Percentiles rank a stretch among this genome's conserved stretches.
phyloP scores from a whole-genome alignment of 2,888 invertebrate species.

The Troilus luridus region DNA sequence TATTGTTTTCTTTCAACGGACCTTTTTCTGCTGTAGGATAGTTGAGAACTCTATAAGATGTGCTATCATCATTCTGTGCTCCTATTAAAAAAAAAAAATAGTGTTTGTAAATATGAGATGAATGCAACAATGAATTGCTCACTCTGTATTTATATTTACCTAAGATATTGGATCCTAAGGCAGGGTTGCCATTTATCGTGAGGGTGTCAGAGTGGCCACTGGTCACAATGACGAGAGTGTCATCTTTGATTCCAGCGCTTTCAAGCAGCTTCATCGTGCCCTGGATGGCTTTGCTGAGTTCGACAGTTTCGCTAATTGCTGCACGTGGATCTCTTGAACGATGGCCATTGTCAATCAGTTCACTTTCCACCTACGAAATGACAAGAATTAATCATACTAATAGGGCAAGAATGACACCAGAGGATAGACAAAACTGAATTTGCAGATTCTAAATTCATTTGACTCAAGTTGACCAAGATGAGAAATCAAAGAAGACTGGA shows the following conservation, averaged over 20 bases:
- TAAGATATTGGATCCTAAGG: conserved; percentile 81
- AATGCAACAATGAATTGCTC: too few relatives aligned
- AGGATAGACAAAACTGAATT: too few relatives aligned
- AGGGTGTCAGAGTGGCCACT: conserved; percentile 86
- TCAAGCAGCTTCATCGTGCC: conserved; percentile 78
- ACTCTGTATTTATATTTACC: conserved; percentile 70
- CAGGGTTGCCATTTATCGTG: conserved; percentile 84
- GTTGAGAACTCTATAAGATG: conserved; percentile 83
- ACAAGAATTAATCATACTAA: too few relatives aligned
- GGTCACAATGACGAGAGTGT: conserved; percentile 79
- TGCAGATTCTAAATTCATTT: too few relatives aligned
- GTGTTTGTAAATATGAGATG: too few relatives aligned
- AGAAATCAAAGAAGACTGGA: too few relatives aligned
- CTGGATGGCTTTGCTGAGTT: conserved; percentile 84
- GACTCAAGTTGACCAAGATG: too few relatives aligned
- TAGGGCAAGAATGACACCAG: too few relatives aligned
- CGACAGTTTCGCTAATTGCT: conserved; percentile 83
- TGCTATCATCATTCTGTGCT: conserved; percentile 70
- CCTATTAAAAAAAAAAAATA: too few relatives aligned
- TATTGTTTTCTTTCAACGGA: conserved; percentile 63
- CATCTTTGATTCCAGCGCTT: conserved; percentile 78
- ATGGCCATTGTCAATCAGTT: conserved; percentile 88
- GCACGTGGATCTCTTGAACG: conserved; percentile 85
- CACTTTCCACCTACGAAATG: conserved; percentile 81
- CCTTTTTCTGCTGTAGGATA: conserved; percentile 84